Base-by-base conservation (phyloP, 1,140 invertebrate species). In the Drosophila bocki region DNA sequence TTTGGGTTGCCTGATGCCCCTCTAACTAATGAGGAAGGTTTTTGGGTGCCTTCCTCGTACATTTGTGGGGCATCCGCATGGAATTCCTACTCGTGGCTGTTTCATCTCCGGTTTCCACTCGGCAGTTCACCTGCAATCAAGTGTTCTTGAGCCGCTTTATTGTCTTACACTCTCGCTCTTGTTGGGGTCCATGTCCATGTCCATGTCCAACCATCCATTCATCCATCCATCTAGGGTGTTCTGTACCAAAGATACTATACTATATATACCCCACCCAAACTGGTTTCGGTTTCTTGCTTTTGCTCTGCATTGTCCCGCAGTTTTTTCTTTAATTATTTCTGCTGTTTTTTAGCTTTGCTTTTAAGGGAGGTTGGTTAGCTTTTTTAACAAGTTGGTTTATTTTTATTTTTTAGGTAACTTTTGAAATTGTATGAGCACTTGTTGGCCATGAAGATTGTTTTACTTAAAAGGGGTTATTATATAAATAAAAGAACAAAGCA, bases 121-220 rank as follows among this genome's bases (percentile, higher is more conserved):
- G 62, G 62, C 47, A 58, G 48, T 35, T 51, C 78, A 69, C 72
- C 60, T 74, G 72, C 68, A 54, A 64, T 65, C 63, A 48, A 72
- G 70, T 82, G 69, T 84, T 83, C 81, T 83, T 83, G 81, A 83
- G 75, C 80, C 67, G 80, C 64, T 72, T 76, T 45, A 65, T 82
- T 60, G 76, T 74, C 62, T 67, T 75, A 78, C 62, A 88, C 85
- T 88, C 80, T 84, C 85, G 80, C 70, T 87, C 84, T 83, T 87
- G 64, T 75, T 87, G 72, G 69, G 59, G 67, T 64, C 74, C 76
- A n/a, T 48, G 17, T 53, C 50, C 50, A 53, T 8, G 35, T 22
- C 60, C 51, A 47, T 48, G 47, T 56, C 45, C 64, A 41, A 17
- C 37, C 50, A 47, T 45, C 69, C 41, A 53, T 57, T 47, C 61